phyloP scores from a whole-genome alignment of 1,140 invertebrate genomes.

The Coptotermes formosanus region DNA sequence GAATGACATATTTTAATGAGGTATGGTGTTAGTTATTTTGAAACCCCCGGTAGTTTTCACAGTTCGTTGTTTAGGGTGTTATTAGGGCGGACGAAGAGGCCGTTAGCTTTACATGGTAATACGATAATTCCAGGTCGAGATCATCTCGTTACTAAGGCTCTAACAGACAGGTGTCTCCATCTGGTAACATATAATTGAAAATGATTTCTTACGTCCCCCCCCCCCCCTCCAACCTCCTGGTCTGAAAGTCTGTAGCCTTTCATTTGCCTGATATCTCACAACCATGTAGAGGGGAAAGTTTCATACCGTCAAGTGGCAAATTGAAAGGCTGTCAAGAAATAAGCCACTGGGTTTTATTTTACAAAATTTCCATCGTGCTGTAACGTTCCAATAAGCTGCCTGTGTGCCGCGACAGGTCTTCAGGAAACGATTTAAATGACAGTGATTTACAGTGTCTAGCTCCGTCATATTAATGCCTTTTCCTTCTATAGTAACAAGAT shows the following conservation, averaged over 20 bases:
- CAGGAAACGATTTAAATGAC: background rate
- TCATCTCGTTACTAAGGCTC: background rate
- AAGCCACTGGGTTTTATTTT: background rate
- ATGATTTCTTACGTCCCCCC: background rate
- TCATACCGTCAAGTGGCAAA: constrained; percentile 2
- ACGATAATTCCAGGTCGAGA: background rate
- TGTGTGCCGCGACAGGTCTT: background rate
- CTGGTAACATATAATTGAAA: background rate
- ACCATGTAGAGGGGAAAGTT: background rate
- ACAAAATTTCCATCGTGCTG: constrained; percentile 1
- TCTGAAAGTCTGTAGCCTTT: background rate
- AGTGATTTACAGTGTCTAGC: background rate
- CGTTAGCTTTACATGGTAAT: background rate
- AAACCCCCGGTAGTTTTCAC: background rate
- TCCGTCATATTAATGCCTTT: background rate
- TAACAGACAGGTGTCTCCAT: background rate
- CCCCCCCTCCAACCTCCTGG: background rate
- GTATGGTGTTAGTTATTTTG: background rate
- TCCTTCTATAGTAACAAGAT: background rate
- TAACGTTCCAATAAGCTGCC: background rate
- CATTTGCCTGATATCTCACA: constrained; percentile 6
- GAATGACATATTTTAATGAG: too few species aligned
- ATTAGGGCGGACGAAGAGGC: background rate
- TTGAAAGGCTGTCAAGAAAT: background rate
- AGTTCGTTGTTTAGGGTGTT: background rate